A percentile compares a stretch with the other conserved stretches of the same genome.
Conservation (phyloP, 1,140 invertebrate genomes). For the Meloidogyne chitwoodi region DNA sequence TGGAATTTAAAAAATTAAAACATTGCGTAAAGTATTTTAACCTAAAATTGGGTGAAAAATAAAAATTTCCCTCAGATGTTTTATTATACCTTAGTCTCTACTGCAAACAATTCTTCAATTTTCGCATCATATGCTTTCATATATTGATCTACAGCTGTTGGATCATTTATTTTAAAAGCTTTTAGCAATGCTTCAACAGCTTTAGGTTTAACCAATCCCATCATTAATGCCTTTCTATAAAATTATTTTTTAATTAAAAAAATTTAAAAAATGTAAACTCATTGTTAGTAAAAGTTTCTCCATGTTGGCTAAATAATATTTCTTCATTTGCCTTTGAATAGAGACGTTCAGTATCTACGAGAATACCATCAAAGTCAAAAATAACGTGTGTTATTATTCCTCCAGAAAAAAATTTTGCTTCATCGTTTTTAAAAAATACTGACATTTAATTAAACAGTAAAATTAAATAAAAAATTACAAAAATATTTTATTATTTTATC, state of each 20-base stretch:
- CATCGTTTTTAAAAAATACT: background rate
- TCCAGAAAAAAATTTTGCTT: background rate
- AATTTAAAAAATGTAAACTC: background rate
- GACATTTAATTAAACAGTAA: background rate
- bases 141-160: constrained; percentile 66
- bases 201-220: constrained; percentile 27
- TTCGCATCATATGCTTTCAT: constrained; percentile 59
- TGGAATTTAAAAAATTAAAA: too few relatives aligned
- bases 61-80: too few relatives aligned
- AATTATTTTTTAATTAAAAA: constrained; percentile 6
- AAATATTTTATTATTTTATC: too few relatives aligned
- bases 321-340: constrained; percentile 34
- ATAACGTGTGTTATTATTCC: constrained; percentile 38
- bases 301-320: constrained; percentile 15
- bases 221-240: constrained; percentile 31
- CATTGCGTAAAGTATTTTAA: too few relatives aligned
- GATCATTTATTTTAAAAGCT: background rate
- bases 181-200: constrained; percentile 31
- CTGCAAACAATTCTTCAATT: constrained; percentile 56
- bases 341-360: constrained; percentile 33
- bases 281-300: constrained; percentile 24
- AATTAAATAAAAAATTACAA: too few relatives aligned
- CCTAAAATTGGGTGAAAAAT: too few relatives aligned
- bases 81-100: background rate
- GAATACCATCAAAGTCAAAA: constrained; percentile 39